These are phyloP conservation scores for Lasioglossum zephyrum DNA, from an alignment of 2,888 invertebrate genomes.

Conservation along the genomic window DNA sequence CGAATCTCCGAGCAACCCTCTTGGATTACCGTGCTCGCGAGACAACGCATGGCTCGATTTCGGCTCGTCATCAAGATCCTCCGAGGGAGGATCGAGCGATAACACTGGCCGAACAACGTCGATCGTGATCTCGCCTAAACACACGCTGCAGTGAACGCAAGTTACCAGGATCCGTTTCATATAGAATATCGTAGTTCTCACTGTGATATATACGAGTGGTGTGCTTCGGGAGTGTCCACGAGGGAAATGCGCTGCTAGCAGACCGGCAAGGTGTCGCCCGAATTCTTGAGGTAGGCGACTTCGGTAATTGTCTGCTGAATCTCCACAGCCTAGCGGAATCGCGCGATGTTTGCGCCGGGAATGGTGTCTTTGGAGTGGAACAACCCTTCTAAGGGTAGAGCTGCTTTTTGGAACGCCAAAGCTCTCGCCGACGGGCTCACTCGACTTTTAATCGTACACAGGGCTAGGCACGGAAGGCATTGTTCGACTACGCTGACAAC, in stretches of 20 bases:
- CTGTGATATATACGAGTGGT: background rate
- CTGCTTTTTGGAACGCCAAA: background rate
- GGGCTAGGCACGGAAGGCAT: background rate
- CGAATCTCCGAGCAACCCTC: background rate
- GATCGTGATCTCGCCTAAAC: background rate
- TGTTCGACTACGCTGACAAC: background rate
- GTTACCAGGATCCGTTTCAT: background rate
- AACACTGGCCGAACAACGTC: constrained; percentile 9
- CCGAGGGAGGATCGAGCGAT: constrained; percentile 16
- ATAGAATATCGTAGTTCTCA: constrained; percentile 27
- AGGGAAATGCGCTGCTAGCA: constrained; percentile 77
- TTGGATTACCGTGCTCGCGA: constrained; percentile 30
- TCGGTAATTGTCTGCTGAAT: background rate
- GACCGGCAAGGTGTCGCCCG: constrained; percentile 78
- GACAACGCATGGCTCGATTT: constrained; percentile 35
- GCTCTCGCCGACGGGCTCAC: background rate
- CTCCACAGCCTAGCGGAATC: background rate
- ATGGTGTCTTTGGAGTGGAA: constrained; percentile 27
- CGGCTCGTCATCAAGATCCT: constrained; percentile 4
- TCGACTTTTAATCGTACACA: background rate
- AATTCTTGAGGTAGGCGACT: constrained; percentile 77
- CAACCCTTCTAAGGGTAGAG: constrained; percentile 5
- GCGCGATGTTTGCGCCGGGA: constrained; percentile 16
- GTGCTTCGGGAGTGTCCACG: constrained; percentile 26
- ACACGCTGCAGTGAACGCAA: constrained; percentile 13